Conservation (phyloP, 2,797 vertebrate species). For the Ptychobarbus kaznakovi region DNA sequence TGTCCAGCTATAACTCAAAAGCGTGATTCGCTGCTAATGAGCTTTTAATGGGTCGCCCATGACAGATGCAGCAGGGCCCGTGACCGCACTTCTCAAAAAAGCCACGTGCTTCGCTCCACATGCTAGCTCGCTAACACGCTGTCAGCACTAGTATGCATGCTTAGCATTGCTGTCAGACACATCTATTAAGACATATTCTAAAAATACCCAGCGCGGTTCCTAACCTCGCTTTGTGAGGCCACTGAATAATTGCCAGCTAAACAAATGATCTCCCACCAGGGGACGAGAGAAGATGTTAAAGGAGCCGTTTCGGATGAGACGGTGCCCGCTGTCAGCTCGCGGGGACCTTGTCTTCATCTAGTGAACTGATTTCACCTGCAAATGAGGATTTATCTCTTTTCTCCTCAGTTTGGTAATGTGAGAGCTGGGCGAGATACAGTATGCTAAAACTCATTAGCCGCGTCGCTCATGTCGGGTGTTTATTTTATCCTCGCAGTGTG, state of each 20-base stretch:
- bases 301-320: conserved; percentile 49
- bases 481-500: conserved; percentile 52
- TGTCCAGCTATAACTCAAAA: conserved; percentile 36
- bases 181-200: conserved; percentile 47
- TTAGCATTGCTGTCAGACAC: conserved; percentile 36
- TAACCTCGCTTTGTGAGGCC: conserved; percentile 58
- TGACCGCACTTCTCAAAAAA: conserved; percentile 3
- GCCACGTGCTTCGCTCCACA: conserved; percentile 10
- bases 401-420: conserved; percentile 11
- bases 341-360: conserved; percentile 43
- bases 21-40: conserved; percentile 39
- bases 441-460: conserved; percentile 8
- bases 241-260: conserved; percentile 66
- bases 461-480: conserved; percentile 28
- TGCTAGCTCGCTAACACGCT: conserved; percentile 17
- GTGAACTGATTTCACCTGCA: conserved; percentile 47
- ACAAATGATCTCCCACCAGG: conserved; percentile 60
- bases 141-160: conserved; percentile 41
- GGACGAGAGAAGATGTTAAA: conserved; percentile 51
- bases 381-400: conserved; percentile 67
- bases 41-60: conserved; percentile 47
- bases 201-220: conserved; percentile 52
- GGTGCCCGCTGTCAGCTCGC: conserved; percentile 51
- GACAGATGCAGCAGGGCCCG: conserved; percentile 45
- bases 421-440: conserved; percentile 25